phyloP scores from a whole-genome alignment of 2,113 vertebrate genomes.

The Macquaria ambigua region DNA sequence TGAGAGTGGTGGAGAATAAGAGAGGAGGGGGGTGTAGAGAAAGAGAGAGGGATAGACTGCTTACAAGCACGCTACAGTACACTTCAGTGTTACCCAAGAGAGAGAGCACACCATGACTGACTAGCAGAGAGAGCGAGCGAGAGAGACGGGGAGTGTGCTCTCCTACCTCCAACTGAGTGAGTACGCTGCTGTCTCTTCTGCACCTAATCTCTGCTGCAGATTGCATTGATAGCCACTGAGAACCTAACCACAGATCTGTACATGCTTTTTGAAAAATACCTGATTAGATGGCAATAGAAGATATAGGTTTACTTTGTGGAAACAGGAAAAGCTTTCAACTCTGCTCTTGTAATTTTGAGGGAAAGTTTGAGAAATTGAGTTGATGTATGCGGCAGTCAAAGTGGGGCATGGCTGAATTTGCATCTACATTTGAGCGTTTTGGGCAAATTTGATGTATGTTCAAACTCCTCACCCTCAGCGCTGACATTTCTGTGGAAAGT shows the following conservation, averaged over 20 bases:
- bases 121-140: conserved; percentile 71
- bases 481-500: conserved; percentile 54
- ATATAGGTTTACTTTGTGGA: conserved; percentile 5
- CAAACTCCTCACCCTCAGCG: conserved; percentile 23
- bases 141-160: conserved; percentile 76
- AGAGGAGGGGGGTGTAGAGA: conserved; percentile 54
- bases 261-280: not conserved
- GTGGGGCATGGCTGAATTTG: not conserved
- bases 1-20: conserved; percentile 74
- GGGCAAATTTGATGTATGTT: conserved; percentile 19
- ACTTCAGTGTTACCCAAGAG: conserved; percentile 83
- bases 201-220: conserved; percentile 50
- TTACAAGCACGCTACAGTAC: conserved; percentile 80
- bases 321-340: conserved; percentile 13
- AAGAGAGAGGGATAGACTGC: conserved; percentile 74
- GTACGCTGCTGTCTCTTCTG: conserved; percentile 69
- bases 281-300: not conserved
- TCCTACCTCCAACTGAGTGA: conserved; percentile 85
- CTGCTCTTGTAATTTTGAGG: conserved; percentile 7
- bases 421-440: not conserved
- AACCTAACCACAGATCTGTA: not conserved
- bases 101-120: conserved; percentile 83
- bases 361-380: conserved; percentile 58
- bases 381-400: conserved; percentile 17
- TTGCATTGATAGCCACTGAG: not conserved